Base-by-base conservation (phyloP, 2,113 vertebrate genomes). In the Podarcis raffonei region DNA sequence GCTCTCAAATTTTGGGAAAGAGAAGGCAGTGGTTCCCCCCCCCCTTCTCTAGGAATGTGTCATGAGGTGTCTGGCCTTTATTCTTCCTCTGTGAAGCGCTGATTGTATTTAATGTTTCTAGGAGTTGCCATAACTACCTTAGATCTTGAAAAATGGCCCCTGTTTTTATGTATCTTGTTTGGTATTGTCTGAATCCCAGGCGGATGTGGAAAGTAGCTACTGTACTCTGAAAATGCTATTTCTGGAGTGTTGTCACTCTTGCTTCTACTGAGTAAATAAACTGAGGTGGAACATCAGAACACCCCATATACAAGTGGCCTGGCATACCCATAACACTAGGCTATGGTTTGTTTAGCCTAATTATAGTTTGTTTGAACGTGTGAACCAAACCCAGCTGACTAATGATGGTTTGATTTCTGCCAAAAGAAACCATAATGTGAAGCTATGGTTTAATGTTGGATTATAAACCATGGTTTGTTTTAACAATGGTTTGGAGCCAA, bases 81-180 rank as follows among this genome's bases (percentile, higher is more conserved):
- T 16, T 42, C 48, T 57, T 80, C 0, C 18, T 18, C 11, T 15
- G 53, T n/a, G 0, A 3, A 48, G 62, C 6, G 12, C 6, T 2
- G 4, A 62, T 71, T 37, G 6, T 35, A 22, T 3, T 2, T 71
- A 4, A 32, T 57, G 13, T 0, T 92, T 86, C 80, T 7, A 59
- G 66, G 4, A 2, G 5, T 88, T 91, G 88, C 89, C 62, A 74
- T 85, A 35, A 94, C 94, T 93, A 69, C 89, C n/a, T 87, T 87
- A 83, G 79, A 30, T 88, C 91, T 94, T 89, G 62, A 80, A 71
- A 87, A 69, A 18, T 35, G 25, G 3, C 20, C 48, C n/a, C 27
- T 86, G 20, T 95, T 95, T 95, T 95, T 92, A 88, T 94, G 16
- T 90, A 78, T 86, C 93, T 79, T 94, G n/a, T 75, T 32, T 48